phyloP scores from a whole-genome alignment of 2,888 invertebrate genomes.

The Scaptomyza cyrtandrae region DNA sequence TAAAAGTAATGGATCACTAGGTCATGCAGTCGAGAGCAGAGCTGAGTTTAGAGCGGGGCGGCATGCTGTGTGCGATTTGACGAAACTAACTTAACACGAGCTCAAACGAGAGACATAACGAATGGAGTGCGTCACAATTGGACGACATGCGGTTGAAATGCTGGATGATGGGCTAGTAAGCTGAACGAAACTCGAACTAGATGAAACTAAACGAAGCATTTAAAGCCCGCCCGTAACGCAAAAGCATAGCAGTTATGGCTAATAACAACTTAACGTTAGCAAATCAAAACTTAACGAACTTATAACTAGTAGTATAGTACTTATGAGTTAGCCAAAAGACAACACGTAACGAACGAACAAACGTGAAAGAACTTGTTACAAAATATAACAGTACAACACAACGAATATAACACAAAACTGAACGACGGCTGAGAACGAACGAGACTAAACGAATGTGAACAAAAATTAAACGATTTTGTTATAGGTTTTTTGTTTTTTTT shows the following conservation, averaged over 20 bases:
- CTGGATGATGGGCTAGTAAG: slow-evolving; percentile 1
- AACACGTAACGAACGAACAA: slow-evolving; percentile 3
- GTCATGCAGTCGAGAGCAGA: slow-evolving; percentile 51
- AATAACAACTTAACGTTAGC: no score
- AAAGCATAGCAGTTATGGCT: slow-evolving; percentile 7
- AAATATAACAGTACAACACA: slow-evolving; percentile 10
- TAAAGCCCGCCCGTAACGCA: slow-evolving; percentile 23
- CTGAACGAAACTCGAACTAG: slow-evolving; percentile 11
- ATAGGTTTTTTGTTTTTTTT: neutral
- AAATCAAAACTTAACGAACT: slow-evolving; percentile 5
- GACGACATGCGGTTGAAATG: slow-evolving; percentile 28
- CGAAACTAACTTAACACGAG: slow-evolving; percentile 15
- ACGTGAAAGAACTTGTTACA: slow-evolving; percentile 14
- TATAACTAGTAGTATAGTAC: neutral
- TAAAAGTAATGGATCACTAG: slow-evolving; percentile 36
- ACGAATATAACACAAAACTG: slow-evolving; percentile 19
- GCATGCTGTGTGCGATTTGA: slow-evolving; percentile 39
- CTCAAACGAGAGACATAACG: slow-evolving; percentile 5
- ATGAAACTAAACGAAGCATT: slow-evolving; percentile 22
- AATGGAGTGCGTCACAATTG: slow-evolving; percentile 8
- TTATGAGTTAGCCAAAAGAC: slow-evolving; percentile 2
- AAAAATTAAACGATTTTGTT: slow-evolving; percentile 37
- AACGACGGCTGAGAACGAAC: slow-evolving; percentile 28
- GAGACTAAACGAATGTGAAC: slow-evolving; percentile 39
- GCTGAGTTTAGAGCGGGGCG: slow-evolving; percentile 20